Evolutionary conservation across 2,888 invertebrate species (phyloP).

Genomic region (Camponotus fellah): DNA sequence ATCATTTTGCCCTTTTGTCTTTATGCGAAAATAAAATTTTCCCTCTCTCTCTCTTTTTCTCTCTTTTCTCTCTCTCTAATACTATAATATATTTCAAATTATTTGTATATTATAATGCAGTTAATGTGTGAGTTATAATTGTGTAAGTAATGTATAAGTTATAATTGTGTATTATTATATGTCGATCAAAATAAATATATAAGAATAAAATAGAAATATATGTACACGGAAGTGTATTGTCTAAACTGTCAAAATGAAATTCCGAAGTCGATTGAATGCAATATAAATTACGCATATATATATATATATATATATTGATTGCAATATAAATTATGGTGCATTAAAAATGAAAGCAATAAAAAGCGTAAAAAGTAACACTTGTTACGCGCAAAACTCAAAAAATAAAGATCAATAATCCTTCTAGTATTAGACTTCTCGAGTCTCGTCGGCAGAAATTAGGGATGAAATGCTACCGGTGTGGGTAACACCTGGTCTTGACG

Average conservation of each 20-base stretch:
- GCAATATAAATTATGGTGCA: background rate
- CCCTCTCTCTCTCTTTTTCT: background rate
- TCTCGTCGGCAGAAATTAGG: slow-evolving; percentile 72
- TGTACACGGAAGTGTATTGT: background rate
- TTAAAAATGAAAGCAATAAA: background rate
- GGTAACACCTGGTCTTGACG: slow-evolving; percentile 81
- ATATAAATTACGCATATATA: background rate
- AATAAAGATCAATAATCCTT: slow-evolving; percentile 67
- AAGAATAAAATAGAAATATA: background rate
- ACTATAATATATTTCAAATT: background rate
- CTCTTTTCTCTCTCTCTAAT: background rate
- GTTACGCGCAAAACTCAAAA: slow-evolving; percentile 18
- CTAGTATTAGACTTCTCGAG: slow-evolving; percentile 59
- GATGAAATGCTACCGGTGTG: slow-evolving; percentile 70
- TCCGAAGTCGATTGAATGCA: background rate
- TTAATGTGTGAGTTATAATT: background rate
- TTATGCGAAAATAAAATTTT: slow-evolving; percentile 5
- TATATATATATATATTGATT: background rate
- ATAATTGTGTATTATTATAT: background rate
- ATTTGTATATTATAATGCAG: background rate
- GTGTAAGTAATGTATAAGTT: background rate
- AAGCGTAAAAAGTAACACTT: background rate
- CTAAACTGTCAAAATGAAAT: background rate
- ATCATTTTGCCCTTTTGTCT: slow-evolving; percentile 20
- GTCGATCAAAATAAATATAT: background rate